These are phyloP conservation scores for Drosophila neocordata DNA, from an alignment of 1,140 invertebrate genomes.

Conservation along the genomic window DNA sequence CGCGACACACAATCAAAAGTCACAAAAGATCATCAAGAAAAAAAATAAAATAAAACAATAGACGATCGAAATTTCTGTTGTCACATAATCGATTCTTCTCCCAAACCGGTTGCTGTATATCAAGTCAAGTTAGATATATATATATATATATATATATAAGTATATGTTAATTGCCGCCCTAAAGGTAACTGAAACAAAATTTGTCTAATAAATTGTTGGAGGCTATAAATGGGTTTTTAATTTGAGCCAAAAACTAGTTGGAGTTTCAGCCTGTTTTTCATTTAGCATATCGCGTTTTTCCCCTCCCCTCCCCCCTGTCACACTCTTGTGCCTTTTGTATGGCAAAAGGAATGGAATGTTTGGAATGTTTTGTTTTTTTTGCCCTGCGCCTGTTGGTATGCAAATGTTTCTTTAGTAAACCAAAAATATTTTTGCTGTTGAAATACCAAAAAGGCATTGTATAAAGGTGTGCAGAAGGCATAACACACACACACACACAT, in stretches of 20 bases:
- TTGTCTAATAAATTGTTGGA: conserved; percentile 25
- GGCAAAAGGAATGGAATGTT: conserved; percentile 27
- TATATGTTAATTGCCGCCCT: conserved; percentile 37
- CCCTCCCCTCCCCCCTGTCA: too few species aligned
- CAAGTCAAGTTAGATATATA: background rate
- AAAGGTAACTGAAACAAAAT: conserved; percentile 44
- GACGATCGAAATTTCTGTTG: conserved; percentile 42
- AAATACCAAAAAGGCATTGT: conserved; percentile 22
- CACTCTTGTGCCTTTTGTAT: too few species aligned
- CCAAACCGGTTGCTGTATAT: conserved; percentile 34
- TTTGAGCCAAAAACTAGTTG: conserved; percentile 57
- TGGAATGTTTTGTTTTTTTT: conserved; percentile 37
- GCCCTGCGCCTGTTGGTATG: conserved; percentile 55
- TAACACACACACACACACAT: background rate
- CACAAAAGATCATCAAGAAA: conserved; percentile 4
- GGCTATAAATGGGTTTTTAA: conserved; percentile 54
- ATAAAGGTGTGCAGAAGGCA: conserved; percentile 44
- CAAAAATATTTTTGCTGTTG: background rate
- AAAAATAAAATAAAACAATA: background rate
- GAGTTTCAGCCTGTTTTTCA: conserved; percentile 4
- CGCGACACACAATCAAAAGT: conserved; percentile 22
- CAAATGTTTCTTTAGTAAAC: conserved; percentile 32
- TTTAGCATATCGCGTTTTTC: conserved; percentile 9
- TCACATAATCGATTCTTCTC: conserved; percentile 65
- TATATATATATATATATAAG: conserved; percentile 18